Evolutionary conservation across 2,888 invertebrate species (phyloP).

Genomic region (Xestia rhomboidea): DNA sequence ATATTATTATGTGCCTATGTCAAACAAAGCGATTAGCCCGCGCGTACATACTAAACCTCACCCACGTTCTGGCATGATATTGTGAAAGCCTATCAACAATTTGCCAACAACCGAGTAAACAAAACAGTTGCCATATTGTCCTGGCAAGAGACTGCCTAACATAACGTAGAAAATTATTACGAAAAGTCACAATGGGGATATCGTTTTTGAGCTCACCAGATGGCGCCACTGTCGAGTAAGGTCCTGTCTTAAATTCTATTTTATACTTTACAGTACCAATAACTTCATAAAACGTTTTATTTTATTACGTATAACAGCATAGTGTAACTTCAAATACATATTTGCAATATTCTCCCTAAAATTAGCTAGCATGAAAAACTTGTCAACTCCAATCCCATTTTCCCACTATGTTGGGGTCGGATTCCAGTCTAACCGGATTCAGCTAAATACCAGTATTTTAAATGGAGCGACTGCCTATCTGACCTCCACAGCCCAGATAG

Average conservation of each 20-base stretch:
- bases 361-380: too few relatives aligned
- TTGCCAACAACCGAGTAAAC: slow-evolving; percentile 36
- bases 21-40: slow-evolving; percentile 15
- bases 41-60: neutral
- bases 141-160: slow-evolving; percentile 22
- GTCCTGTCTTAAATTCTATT: too few relatives aligned
- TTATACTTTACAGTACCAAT: too few relatives aligned
- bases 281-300: too few relatives aligned
- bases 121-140: slow-evolving; percentile 16
- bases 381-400: too few relatives aligned
- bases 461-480: neutral
- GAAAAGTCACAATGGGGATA: neutral
- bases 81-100: slow-evolving; percentile 33
- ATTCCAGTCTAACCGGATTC: neutral
- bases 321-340: too few relatives aligned
- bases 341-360: too few relatives aligned
- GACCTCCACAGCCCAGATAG: neutral
- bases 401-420: too few relatives aligned
- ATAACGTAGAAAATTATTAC: neutral
- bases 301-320: too few relatives aligned
- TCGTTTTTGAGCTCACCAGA: too few relatives aligned
- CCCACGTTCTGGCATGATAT: slow-evolving; percentile 27
- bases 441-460: neutral
- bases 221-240: too few relatives aligned
- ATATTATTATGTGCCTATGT: neutral